phyloP scores from a whole-genome alignment of 2,888 invertebrate genomes.

The Coleophora deauratella region DNA sequence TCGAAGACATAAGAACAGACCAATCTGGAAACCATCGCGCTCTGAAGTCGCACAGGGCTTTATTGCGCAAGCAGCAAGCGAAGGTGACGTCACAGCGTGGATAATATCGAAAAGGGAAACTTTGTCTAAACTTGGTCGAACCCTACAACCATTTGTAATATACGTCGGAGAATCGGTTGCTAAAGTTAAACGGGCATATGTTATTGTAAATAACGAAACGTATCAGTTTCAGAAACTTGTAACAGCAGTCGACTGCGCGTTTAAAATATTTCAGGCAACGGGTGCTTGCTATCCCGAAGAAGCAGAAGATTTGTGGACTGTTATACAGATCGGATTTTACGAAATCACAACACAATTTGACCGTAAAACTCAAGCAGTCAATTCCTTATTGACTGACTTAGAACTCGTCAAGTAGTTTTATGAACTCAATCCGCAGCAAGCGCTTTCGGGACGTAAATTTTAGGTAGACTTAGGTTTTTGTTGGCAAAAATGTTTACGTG shows the following conservation, averaged over 20 bases:
- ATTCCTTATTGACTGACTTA: background rate
- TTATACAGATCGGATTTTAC: constrained; percentile 8
- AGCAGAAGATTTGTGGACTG: constrained; percentile 6
- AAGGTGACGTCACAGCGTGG: background rate
- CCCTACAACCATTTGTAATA: constrained; percentile 2
- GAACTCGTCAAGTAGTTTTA: too few relatives aligned
- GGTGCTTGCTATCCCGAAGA: constrained; percentile 10
- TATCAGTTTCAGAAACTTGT: background rate
- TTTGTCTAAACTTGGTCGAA: constrained; percentile 1
- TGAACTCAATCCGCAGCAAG: too few relatives aligned
- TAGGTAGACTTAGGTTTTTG: background rate
- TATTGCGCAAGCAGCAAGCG: background rate
- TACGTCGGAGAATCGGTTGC: constrained; percentile 1
- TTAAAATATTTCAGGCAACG: constrained; percentile 11
- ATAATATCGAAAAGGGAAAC: background rate
- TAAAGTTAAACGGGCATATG: constrained; percentile 2
- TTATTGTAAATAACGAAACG: background rate
- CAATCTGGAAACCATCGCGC: too few relatives aligned
- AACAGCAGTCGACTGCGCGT: constrained; percentile 6
- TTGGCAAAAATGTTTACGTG: background rate
- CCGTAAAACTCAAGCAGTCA: background rate
- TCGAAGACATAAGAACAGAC: too few relatives aligned
- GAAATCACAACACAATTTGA: constrained; percentile 7
- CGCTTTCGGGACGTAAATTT: background rate
- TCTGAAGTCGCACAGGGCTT: background rate